Evolutionary conservation across 1,140 invertebrate genomes (phyloP).

Genomic region (Leptonema lineaticorne): DNA sequence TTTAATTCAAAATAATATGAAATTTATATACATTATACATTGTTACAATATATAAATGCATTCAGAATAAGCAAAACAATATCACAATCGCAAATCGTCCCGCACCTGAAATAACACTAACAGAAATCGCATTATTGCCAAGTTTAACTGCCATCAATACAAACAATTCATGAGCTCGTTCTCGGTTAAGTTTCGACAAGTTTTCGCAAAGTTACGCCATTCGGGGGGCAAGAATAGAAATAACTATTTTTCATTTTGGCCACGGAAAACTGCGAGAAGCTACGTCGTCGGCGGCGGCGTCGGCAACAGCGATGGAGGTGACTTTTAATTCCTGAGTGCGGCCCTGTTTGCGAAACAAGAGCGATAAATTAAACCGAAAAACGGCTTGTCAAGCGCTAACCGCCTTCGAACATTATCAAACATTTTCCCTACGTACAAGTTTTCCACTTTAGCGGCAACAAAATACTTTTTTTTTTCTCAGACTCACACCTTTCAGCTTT

Average conservation of each 20-base stretch:
- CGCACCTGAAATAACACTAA: neutral
- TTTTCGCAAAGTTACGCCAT: conserved; percentile 2
- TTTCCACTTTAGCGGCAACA: conserved; percentile 9
- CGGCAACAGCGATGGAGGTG: neutral
- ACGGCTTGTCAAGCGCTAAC: conserved; percentile 17
- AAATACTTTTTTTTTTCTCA: neutral
- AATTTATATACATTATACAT: no score
- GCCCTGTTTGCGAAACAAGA: conserved; percentile 11
- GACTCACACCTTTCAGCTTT: neutral
- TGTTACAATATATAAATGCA: no score
- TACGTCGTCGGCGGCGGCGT: neutral
- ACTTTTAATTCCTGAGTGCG: conserved; percentile 4
- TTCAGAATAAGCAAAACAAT: no score
- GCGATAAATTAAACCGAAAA: conserved; percentile 16
- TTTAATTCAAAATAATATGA: no score
- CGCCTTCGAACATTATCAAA: conserved; percentile 19
- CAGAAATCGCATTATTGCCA: neutral
- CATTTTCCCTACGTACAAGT: neutral
- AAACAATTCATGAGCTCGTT: no score
- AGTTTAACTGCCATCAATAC: no score
- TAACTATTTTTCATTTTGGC: conserved; percentile 10
- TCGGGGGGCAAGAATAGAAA: conserved; percentile 1
- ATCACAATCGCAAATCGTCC: no score
- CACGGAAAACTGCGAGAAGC: neutral
- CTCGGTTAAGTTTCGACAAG: neutral